Percentiles rank a stretch among this genome's conserved stretches.
Evolutionary conservation across 2,888 invertebrate genomes (phyloP).

Genomic region (Cryptophagus acutangulus): DNA sequence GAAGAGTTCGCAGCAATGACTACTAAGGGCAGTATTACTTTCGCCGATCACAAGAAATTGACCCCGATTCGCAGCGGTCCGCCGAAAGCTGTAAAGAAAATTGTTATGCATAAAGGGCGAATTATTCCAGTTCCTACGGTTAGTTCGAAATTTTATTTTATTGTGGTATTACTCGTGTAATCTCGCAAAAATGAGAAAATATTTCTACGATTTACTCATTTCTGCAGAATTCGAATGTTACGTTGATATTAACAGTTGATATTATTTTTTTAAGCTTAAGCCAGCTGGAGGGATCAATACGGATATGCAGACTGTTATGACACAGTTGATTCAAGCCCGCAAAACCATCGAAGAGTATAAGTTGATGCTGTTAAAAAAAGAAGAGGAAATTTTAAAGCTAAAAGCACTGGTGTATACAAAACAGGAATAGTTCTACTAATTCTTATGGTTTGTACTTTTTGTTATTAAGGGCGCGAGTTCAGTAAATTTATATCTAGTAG

Average conservation of each 20-base stretch:
- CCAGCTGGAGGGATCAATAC: conserved; percentile 9
- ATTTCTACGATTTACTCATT: too few relatives aligned
- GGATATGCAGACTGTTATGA: conserved; percentile 37
- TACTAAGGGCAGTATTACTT: conserved; percentile 22
- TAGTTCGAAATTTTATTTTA: conserved; percentile 5
- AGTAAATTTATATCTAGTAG: too few relatives aligned
- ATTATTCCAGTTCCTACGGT: conserved; percentile 32
- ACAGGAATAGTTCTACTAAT: too few relatives aligned
- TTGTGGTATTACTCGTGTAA: too few relatives aligned
- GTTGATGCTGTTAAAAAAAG: conserved; percentile 39
- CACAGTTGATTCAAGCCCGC: conserved; percentile 40
- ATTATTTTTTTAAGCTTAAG: not conserved
- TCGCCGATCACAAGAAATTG: conserved; percentile 23
- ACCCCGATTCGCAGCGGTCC: conserved; percentile 35
- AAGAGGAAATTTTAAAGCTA: conserved; percentile 41
- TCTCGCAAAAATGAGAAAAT: too few relatives aligned
- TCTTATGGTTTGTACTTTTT: too few relatives aligned
- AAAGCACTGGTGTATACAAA: too few relatives aligned
- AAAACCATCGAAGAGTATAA: conserved; percentile 44
- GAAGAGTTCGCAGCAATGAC: conserved; percentile 51
- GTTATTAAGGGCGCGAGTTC: too few relatives aligned
- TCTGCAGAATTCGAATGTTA: too few relatives aligned
- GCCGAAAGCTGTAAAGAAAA: conserved; percentile 34
- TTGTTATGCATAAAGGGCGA: conserved; percentile 45
- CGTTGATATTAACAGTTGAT: not conserved